These are phyloP conservation scores for Clepsis dumicolana DNA, from an alignment of 2,888 invertebrate species.

Conservation along the genomic window DNA sequence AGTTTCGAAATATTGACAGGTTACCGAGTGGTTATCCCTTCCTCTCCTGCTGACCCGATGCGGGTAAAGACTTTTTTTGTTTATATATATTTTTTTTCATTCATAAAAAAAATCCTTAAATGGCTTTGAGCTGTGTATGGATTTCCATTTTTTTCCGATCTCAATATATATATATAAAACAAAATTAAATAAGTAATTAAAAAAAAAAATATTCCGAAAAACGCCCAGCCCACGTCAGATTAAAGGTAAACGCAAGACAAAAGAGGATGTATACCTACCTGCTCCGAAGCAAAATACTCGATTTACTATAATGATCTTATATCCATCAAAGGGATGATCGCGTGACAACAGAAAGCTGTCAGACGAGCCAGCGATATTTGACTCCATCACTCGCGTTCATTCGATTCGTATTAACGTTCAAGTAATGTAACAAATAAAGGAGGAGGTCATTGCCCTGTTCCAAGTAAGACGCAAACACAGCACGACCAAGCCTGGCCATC, in stretches of 20 bases:
- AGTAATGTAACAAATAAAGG: slow-evolving; percentile 82
- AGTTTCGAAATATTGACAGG: no score
- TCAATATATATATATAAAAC: no score
- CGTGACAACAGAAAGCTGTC: slow-evolving; percentile 74
- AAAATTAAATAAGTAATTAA: no score
- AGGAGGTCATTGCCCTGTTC: slow-evolving; percentile 78
- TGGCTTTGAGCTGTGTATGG: no score
- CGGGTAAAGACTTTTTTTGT: no score
- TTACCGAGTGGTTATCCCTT: no score
- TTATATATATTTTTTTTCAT: no score
- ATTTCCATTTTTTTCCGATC: no score
- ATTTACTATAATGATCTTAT: background rate
- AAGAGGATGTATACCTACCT: background rate
- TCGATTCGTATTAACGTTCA: slow-evolving; percentile 82
- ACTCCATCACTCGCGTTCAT: slow-evolving; percentile 76
- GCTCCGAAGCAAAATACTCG: background rate
- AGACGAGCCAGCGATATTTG: slow-evolving; percentile 74
- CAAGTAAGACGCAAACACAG: slow-evolving; percentile 68
- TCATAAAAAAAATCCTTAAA: no score
- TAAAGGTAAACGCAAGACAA: background rate
- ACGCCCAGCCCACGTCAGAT: no score
- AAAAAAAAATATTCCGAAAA: no score
- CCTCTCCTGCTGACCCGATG: no score
- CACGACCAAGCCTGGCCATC: slow-evolving; percentile 71
- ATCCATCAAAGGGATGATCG: slow-evolving; percentile 57